Conservation (phyloP, 2,113 vertebrate species). For the Smithornis capensis region DNA sequence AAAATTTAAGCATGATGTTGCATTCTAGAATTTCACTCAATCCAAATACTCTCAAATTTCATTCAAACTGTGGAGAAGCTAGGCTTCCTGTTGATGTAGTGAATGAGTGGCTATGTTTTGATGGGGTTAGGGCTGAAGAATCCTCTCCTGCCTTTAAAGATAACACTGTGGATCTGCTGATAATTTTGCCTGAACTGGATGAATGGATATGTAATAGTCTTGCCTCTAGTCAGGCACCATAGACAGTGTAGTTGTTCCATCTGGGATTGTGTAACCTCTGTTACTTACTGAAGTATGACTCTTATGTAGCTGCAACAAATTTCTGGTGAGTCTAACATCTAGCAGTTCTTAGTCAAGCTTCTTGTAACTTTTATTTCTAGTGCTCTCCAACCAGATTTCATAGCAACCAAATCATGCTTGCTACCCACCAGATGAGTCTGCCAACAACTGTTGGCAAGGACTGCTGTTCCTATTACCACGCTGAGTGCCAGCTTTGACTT, state of each 20-base stretch:
- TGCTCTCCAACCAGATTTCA: background rate
- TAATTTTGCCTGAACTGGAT: background rate
- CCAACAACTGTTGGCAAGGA: background rate
- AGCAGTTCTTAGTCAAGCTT: background rate
- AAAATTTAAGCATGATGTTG: background rate
- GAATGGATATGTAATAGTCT: background rate
- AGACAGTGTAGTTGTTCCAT: background rate
- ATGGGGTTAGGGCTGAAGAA: background rate
- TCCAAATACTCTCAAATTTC: background rate
- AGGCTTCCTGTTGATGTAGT: background rate
- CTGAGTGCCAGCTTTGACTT: background rate
- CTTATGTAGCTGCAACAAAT: background rate
- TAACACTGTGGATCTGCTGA: background rate
- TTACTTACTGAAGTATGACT: background rate
- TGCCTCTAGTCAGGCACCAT: background rate
- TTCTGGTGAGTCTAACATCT: background rate
- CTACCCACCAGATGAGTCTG: background rate
- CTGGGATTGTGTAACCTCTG: background rate
- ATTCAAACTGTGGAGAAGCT: background rate
- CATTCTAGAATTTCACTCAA: background rate
- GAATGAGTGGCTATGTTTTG: background rate
- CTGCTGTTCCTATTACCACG: background rate
- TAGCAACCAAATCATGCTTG: background rate
- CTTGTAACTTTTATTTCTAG: background rate
- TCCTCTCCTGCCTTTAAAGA: background rate